These are phyloP conservation scores for Apteryx mantelli DNA, from an alignment of 2,113 vertebrate genomes.

Conservation along the genomic window DNA sequence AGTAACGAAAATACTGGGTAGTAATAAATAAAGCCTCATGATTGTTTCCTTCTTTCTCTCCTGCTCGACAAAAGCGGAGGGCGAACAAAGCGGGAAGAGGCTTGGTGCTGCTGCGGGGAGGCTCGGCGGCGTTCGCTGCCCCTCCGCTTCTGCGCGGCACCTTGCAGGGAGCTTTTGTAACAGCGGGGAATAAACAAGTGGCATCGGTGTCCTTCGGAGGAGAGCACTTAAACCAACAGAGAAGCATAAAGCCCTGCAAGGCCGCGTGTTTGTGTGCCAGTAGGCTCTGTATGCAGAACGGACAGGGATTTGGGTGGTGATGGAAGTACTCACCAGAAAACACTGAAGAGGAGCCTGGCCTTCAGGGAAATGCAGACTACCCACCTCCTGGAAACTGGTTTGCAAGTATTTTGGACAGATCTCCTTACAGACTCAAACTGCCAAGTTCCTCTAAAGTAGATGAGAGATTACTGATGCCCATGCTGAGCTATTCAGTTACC, in stretches of 20 bases:
- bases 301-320: not conserved
- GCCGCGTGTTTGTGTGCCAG: accelerated
- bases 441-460: no score
- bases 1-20: not conserved
- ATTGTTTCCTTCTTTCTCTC: not conserved
- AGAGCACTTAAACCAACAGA: not conserved
- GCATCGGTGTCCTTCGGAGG: not conserved
- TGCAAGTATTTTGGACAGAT: not conserved
- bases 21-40: not conserved
- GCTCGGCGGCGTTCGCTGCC: not conserved
- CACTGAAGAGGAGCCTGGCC: not conserved
- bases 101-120: not conserved
- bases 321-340: not conserved
- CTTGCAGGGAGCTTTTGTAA: no score
- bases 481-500: not conserved
- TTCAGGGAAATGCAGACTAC: not conserved
- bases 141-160: not conserved
- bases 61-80: not conserved
- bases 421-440: not conserved
- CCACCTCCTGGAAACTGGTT: not conserved
- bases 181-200: not conserved
- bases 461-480: not conserved
- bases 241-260: not conserved
- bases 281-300: not conserved
- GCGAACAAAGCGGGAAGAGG: not conserved